Base-by-base conservation (phyloP, 2,797 vertebrate species). In the Eulemur albifrons region DNA sequence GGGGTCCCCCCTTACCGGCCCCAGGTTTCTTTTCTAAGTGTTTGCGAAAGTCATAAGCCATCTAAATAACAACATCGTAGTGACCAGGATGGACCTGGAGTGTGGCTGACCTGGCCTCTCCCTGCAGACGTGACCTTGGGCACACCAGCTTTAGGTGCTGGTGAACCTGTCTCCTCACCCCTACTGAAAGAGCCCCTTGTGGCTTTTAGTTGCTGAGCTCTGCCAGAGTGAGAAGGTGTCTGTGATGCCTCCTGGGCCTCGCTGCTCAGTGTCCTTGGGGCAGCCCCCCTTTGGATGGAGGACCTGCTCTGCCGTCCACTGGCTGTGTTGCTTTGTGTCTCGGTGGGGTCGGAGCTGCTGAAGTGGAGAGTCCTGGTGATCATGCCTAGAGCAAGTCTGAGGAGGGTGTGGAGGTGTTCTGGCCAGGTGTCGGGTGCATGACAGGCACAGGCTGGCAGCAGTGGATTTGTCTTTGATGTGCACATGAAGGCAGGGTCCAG, bases 171-270 rank as follows among this genome's bases (percentile, higher is more conserved):
- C 88, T 94, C 97, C 97, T 96, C 79, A 69, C 95, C 87, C 86
- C 95, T 98, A 94, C 96, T 94, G 96, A 95, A 97, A 95, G 96
- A 97, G 45, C 96, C 92, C 65, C 79, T 88, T 87, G 69, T 0
- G 0, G 88, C 95, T 96, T 96, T 96, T 80, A 84, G 85, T 97
- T 97, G 93, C 69, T 94, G 90, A 98, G 97, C 96, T 89, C 87
- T 63, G 92, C 89, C 94, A 69, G 92, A 98, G 98, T 98, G 98
- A 98, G 98, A 98, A 98, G 98, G 98, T 98, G 98, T 98, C 99
- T 97, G 83, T 97, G 98, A 97, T 61, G 95, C 96, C 97, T 97
- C 76, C 75, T 93, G 94, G 97, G 96, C 91, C 95, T 97, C 97
- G 90, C 97, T 97, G 97, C 97, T 97, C 96, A 80, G 95, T 82